A percentile compares a stretch with the other conserved stretches of the same genome.
These are phyloP conservation scores for Papilio aristodemus DNA, from an alignment of 1,140 invertebrate genomes.

Conservation along the genomic window DNA sequence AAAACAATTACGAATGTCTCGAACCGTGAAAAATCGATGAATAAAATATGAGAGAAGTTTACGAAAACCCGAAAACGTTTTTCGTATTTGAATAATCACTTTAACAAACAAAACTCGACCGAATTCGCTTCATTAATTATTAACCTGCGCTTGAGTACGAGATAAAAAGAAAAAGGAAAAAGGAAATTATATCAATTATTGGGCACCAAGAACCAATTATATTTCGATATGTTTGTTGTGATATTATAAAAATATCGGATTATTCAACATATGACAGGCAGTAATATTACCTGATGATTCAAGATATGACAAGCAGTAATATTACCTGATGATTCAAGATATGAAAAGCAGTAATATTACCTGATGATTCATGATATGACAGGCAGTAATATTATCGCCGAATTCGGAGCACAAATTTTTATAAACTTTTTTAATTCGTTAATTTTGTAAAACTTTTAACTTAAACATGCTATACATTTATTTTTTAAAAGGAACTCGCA, in stretches of 20 bases:
- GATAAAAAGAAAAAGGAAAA: constrained; percentile 49
- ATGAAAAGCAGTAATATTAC: not conserved
- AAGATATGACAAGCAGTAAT: too few species aligned
- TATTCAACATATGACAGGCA: too few species aligned
- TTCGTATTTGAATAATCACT: constrained; percentile 80
- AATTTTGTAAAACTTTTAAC: too few species aligned
- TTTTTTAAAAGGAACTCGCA: not conserved
- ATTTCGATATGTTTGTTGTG: not conserved
- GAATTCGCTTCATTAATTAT: constrained; percentile 78
- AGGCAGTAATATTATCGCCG: too few species aligned
- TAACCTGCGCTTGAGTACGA: constrained; percentile 68
- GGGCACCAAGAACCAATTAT: not conserved
- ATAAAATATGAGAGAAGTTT: constrained; percentile 80
- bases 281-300: too few species aligned
- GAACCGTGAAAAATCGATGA: constrained; percentile 75
- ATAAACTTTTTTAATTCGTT: too few species aligned
- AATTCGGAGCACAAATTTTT: too few species aligned
- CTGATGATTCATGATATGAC: too few species aligned
- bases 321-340: not conserved
- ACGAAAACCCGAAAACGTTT: constrained; percentile 76
- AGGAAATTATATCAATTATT: constrained; percentile 19
- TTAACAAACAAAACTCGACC: constrained; percentile 77
- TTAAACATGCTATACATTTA: too few species aligned
- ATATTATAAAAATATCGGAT: not conserved
- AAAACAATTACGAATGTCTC: constrained; percentile 69